Evolutionary conservation across 2,888 invertebrate genomes (phyloP), one percentile per base, ranked within the genome.

Genomic region (Calliscelio sp.): DNA sequence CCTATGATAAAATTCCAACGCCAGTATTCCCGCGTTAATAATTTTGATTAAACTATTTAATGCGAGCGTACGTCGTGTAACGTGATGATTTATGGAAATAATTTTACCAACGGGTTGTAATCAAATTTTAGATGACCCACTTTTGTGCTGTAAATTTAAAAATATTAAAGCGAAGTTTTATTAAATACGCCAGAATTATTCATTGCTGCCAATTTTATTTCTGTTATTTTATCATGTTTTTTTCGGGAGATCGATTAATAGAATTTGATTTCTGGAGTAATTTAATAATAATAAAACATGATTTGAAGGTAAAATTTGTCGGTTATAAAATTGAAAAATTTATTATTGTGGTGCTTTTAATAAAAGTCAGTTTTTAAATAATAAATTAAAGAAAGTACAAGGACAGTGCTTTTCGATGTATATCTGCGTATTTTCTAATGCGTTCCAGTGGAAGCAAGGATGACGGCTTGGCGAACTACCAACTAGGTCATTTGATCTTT

Each of bases 401-500:
- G 25, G 14, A n/a, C 20, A 57, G 44, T 46, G 51, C 35, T 70
- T 70, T 49, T 57, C 53, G 44, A 65, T 66, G 55, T 73, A 85
- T 85, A 68, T 81, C 63, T 79, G 71, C 84, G 75, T 85, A 87
- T 84, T 70, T 77, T 80, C 82, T 68, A 86, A 71, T 78, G 68
- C 66, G 44, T 41, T 41, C 20, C 61, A 70, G 75, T 82, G 81
- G 74, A 83, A 77, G 66, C 79, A 65, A 84, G 85, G 81, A 87
- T 86, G 81, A 85, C 81, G 86, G 66, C 80, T 86, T 89, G 89
- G 89, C 86, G 79, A 68, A 68, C 80, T 75, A 88, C 89, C 89
- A 90, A 89, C 87, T 88, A 85, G 87, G 87, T 90, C 90, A 86
- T 86, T 87, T 87, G 88, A 89, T 89, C 88, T 88, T 87, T 83